Percentiles rank a stretch among this genome's conserved stretches.
Evolutionary conservation across 2,797 vertebrate species (phyloP).

Genomic region (Melanotaenia maccullochi): DNA sequence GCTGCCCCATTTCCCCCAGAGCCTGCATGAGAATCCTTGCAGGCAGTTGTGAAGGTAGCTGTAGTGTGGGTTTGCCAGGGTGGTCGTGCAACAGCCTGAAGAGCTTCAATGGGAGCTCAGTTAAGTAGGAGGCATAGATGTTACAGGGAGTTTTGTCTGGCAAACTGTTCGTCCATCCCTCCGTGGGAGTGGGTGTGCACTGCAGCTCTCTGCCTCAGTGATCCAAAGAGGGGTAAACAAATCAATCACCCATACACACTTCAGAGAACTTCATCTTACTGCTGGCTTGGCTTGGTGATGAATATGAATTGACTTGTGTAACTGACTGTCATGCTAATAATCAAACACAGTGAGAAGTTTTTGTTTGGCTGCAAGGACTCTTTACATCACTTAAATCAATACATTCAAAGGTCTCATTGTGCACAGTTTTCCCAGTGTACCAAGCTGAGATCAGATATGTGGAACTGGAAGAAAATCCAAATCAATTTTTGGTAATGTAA

Average conservation of each 20-base stretch:
- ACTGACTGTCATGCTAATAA: constrained; percentile 28
- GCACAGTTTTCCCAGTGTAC: neutral
- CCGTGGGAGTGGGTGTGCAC: constrained; percentile 35
- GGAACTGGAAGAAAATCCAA: neutral
- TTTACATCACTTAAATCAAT: constrained; percentile 4
- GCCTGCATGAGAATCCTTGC: constrained; percentile 15
- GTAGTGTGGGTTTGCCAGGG: constrained; percentile 20
- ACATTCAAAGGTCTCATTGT: constrained; percentile 4
- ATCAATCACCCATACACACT: constrained; percentile 71
- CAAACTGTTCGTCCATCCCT: constrained; percentile 43
- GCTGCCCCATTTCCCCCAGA: neutral
- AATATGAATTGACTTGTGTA: constrained; percentile 53
- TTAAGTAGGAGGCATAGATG: constrained; percentile 20
- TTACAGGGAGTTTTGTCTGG: constrained; percentile 40
- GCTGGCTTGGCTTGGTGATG: constrained; percentile 29
- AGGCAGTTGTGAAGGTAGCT: constrained; percentile 9
- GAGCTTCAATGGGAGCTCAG: constrained; percentile 15
- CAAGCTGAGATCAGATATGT: neutral
- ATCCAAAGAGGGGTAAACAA: constrained; percentile 71
- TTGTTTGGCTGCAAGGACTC: neutral
- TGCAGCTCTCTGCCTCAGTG: constrained; percentile 60
- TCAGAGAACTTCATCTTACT: constrained; percentile 53
- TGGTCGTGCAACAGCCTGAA: constrained; percentile 9
- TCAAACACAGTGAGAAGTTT: constrained; percentile 8
- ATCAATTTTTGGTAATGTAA: neutral